phyloP scores from a whole-genome alignment of 1,140 invertebrate genomes.

The Paraescarpia echinospica region DNA sequence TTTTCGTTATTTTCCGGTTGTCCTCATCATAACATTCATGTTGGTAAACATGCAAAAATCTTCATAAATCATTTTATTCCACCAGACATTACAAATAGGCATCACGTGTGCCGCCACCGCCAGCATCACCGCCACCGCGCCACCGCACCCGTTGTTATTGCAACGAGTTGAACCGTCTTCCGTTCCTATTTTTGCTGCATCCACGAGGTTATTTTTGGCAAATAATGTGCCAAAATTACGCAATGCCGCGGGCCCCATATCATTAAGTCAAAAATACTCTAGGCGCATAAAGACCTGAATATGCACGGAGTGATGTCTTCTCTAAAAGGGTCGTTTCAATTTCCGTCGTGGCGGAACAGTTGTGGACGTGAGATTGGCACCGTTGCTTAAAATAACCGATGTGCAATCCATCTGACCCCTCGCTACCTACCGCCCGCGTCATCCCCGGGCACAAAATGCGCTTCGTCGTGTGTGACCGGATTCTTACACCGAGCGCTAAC shows the following conservation, averaged over 20 bases:
- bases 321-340: neutral
- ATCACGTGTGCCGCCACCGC: neutral
- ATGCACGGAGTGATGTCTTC: neutral
- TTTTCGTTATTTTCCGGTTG: neutral
- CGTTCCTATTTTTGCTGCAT: neutral
- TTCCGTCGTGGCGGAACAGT: neutral
- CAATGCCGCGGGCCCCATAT: neutral
- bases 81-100: neutral
- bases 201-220: neutral
- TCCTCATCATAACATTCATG: neutral
- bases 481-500: neutral
- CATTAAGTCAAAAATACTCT: neutral
- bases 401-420: neutral
- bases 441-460: neutral
- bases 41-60: neutral
- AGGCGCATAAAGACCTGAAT: neutral
- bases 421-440: neutral
- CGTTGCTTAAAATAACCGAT: neutral
- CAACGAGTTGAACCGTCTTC: neutral
- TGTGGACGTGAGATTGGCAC: neutral
- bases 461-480: neutral
- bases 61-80: neutral
- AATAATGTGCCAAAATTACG: neutral
- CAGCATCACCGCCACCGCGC: neutral
- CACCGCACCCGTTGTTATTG: neutral